A percentile compares a stretch with the other conserved stretches of the same genome.
Conservation (phyloP, 2,888 invertebrate species). For the Harpalus rubripes region DNA sequence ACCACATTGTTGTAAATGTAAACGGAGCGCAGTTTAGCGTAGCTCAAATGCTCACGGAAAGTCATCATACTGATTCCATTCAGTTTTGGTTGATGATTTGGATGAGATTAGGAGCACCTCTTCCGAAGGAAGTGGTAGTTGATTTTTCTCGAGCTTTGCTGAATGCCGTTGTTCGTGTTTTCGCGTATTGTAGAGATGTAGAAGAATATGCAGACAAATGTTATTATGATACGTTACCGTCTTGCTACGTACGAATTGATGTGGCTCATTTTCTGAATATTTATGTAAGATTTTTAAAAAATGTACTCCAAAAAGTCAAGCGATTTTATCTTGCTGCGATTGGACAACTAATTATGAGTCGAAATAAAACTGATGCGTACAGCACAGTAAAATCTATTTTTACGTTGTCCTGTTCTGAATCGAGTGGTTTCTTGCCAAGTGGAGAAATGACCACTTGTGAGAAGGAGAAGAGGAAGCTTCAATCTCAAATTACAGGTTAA, state of each 20-base stretch:
- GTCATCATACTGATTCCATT: not conserved
- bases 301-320: too few relatives aligned
- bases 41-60: constrained; percentile 24
- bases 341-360: not conserved
- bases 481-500: not conserved
- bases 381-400: not conserved
- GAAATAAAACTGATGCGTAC: not conserved
- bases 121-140: constrained; percentile 16
- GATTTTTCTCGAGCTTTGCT: constrained; percentile 18
- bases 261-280: not conserved
- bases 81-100: not conserved
- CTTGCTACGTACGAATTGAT: not conserved
- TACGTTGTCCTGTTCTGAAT: not conserved
- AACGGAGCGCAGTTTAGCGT: constrained; percentile 10
- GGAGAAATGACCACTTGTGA: not conserved
- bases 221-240: not conserved
- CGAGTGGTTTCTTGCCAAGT: not conserved
- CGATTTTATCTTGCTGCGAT: too few relatives aligned
- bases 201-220: constrained; percentile 13
- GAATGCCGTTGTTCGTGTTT: not conserved
- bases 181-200: not conserved
- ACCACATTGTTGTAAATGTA: not conserved
- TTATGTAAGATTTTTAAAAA: not conserved
- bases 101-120: not conserved
- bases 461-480: constrained; percentile 7